Percentiles rank a stretch among this genome's conserved stretches.
Evolutionary conservation across 2,113 vertebrate species (phyloP).

Genomic region (Pygathrix nemaeus): DNA sequence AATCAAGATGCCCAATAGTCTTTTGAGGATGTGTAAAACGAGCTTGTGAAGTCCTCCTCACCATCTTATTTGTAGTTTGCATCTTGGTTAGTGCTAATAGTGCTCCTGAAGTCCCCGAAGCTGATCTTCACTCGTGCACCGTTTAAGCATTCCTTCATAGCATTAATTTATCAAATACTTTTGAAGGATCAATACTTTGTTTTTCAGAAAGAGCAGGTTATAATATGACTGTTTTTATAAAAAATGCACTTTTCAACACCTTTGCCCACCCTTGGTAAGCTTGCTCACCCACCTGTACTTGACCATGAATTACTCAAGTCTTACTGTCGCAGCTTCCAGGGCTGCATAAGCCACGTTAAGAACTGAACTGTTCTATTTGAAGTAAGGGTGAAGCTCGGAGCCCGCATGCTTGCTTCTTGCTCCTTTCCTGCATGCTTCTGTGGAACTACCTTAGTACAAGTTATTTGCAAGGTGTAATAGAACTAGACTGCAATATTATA

Average conservation of each 20-base stretch:
- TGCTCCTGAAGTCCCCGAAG: not conserved
- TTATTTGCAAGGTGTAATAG: not conserved
- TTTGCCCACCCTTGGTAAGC: not conserved
- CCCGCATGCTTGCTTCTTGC: not conserved
- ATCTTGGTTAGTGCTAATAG: not conserved
- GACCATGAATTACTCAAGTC: not conserved
- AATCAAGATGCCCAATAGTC: not conserved
- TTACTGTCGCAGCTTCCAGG: not conserved
- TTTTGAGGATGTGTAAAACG: not conserved
- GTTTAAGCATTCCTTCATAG: not conserved
- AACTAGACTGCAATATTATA: not conserved
- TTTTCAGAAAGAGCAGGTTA: not conserved
- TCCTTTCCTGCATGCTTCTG: not conserved
- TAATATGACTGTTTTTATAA: not conserved
- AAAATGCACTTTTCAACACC: not conserved
- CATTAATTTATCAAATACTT: not conserved
- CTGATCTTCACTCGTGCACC: not conserved
- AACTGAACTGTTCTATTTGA: not conserved
- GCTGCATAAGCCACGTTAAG: not conserved
- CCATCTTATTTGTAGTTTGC: not conserved
- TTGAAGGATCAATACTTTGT: not conserved
- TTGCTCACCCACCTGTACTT: not conserved
- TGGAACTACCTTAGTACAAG: not conserved
- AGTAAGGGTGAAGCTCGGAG: not conserved
- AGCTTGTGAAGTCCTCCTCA: not conserved